Conservation (phyloP, 2,113 vertebrate species). For the Aythya baeri region DNA sequence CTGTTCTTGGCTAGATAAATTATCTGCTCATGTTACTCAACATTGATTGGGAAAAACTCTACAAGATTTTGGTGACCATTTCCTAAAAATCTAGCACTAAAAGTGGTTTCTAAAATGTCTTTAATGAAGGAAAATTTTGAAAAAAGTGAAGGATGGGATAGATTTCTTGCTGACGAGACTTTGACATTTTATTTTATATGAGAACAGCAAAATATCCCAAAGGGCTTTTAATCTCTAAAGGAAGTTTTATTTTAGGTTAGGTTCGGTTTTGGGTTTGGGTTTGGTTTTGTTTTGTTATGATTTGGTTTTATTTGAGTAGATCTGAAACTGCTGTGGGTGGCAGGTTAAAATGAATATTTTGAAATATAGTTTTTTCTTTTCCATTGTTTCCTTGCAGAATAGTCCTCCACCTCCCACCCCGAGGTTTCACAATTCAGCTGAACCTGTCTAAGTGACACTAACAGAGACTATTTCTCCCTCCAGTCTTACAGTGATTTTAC, state of each 20-base stretch:
- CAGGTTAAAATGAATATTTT: neutral
- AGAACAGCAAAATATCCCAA: fast-evolving
- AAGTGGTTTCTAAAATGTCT: neutral
- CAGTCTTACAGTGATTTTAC: neutral
- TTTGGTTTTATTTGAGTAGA: neutral
- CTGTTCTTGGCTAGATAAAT: neutral
- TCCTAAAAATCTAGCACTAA: neutral
- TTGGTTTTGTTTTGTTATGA: too few species aligned
- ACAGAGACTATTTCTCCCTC: neutral
- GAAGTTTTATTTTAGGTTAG: neutral
- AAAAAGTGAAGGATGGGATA: neutral
- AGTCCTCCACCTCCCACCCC: neutral
- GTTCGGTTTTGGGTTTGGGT: too few species aligned
- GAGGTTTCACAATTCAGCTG: neutral
- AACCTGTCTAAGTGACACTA: neutral
- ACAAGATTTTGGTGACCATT: neutral
- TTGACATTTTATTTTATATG: neutral
- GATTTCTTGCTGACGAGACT: neutral
- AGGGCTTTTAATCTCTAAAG: neutral
- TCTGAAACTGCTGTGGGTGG: neutral
- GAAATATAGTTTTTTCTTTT: neutral
- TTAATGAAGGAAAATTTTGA: neutral
- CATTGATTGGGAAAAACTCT: neutral
- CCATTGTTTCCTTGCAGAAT: neutral
- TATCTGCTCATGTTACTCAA: fast-evolving